Conservation (phyloP, 1,140 invertebrate genomes). For the Caenorhabditis inopinata region DNA sequence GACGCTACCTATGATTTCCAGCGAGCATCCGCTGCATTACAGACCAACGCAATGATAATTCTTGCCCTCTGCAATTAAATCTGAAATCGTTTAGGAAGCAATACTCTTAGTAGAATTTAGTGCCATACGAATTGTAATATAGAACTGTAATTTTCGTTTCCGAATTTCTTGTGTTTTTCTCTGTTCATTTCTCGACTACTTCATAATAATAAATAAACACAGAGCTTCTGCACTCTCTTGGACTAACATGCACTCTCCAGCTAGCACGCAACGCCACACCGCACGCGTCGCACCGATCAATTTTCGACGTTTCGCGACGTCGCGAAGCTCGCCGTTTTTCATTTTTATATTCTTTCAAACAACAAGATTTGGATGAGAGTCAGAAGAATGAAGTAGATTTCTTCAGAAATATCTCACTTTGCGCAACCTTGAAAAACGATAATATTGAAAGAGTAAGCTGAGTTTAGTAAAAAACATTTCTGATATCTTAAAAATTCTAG, state of each 20-base stretch:
- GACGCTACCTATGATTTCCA: conserved; percentile 62
- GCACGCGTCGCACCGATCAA: conserved; percentile 22
- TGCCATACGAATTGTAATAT: too few relatives aligned
- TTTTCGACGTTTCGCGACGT: conserved; percentile 7
- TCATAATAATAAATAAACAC: conserved; percentile 24
- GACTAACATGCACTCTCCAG: not conserved
- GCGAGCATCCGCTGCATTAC: conserved; percentile 63
- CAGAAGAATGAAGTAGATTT: too few relatives aligned
- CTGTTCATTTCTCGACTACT: not conserved
- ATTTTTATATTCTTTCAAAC: too few relatives aligned
- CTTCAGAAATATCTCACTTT: too few relatives aligned
- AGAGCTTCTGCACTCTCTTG: not conserved
- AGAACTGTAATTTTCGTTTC: not conserved
- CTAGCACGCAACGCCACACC: conserved; percentile 19
- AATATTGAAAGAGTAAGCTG: too few relatives aligned
- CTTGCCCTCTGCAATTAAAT: not conserved
- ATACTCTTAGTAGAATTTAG: not conserved
- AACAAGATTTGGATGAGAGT: too few relatives aligned
- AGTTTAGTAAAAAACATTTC: too few relatives aligned
- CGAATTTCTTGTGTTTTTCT: not conserved
- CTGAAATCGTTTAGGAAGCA: not conserved
- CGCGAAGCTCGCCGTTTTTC: not conserved
- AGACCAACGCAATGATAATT: conserved; percentile 55
- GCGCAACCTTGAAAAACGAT: too few relatives aligned
- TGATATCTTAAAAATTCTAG: too few relatives aligned